Evolutionary conservation across 2,888 invertebrate species (phyloP).

Genomic region (Alentia gelatinosa): DNA sequence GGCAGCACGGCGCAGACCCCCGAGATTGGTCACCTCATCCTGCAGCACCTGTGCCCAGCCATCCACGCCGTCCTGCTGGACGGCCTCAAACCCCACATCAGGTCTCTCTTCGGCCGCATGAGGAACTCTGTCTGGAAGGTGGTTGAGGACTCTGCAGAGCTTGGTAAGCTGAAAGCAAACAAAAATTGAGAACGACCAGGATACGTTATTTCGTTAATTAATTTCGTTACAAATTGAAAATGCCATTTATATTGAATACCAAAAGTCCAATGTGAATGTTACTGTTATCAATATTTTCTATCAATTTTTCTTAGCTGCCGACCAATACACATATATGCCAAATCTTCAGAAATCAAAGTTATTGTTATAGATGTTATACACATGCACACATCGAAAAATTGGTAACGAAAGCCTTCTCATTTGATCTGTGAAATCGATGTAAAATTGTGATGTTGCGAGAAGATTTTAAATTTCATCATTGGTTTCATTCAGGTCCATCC

Average conservation of each 20-base stretch:
- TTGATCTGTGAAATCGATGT: background rate
- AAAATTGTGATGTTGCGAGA: background rate
- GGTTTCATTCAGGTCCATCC: slow-evolving; percentile 84
- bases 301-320: too few species aligned
- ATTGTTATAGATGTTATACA: too few species aligned
- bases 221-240: too few species aligned
- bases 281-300: too few species aligned
- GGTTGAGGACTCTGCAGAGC: slow-evolving; percentile 92
- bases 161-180: too few species aligned
- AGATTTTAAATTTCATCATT: background rate
- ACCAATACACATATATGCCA: too few species aligned
- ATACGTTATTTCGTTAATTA: too few species aligned
- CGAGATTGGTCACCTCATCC: slow-evolving; percentile 84
- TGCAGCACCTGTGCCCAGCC: slow-evolving; percentile 88
- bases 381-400: too few species aligned
- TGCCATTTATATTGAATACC: too few species aligned
- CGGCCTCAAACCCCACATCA: slow-evolving; percentile 89
- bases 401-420: background rate
- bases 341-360: too few species aligned
- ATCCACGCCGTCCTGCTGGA: slow-evolving; percentile 91
- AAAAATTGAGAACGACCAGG: too few species aligned
- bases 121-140: slow-evolving; percentile 94
- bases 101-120: slow-evolving; percentile 92
- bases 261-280: too few species aligned
- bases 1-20: slow-evolving; percentile 76